Conservation (phyloP, 2,888 invertebrate genomes). For the Papilio elwesi region DNA sequence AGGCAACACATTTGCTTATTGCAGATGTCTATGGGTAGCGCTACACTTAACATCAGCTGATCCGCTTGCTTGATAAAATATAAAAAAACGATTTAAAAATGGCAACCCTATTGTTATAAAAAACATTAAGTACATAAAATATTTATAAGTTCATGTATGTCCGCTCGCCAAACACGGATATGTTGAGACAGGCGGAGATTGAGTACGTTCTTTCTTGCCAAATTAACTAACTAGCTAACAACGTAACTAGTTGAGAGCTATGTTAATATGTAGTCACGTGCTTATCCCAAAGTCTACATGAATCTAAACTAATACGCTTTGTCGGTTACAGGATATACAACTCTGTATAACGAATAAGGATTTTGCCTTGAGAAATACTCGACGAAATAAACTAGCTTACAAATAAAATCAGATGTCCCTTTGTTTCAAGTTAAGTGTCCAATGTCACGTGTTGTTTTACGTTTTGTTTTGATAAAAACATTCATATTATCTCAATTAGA, state of each 20-base stretch:
- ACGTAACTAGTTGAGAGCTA: neutral
- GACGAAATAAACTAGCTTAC: neutral
- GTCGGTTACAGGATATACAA: no score
- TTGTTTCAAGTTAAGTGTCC: neutral
- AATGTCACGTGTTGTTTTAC: neutral
- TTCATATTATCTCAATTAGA: no score
- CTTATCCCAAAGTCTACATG: no score
- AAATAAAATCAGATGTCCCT: neutral
- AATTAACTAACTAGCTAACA: constrained; percentile 16
- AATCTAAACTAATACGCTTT: no score
- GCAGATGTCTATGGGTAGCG: no score
- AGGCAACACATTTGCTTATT: no score
- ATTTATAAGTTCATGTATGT: neutral
- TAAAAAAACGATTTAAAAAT: no score
- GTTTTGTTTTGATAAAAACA: no score
- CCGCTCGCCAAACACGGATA: constrained; percentile 2
- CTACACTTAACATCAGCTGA: no score
- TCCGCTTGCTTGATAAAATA: no score
- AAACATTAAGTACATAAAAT: neutral
- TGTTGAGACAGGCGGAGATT: neutral
- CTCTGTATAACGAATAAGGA: neutral
- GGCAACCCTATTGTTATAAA: neutral
- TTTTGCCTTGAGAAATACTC: neutral
- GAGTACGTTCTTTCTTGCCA: neutral
- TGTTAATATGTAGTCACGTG: no score